A percentile compares a stretch with the other conserved stretches of the same genome.
phyloP scores from a whole-genome alignment of 1,140 invertebrate species.

The Geopemphigus sp. region DNA sequence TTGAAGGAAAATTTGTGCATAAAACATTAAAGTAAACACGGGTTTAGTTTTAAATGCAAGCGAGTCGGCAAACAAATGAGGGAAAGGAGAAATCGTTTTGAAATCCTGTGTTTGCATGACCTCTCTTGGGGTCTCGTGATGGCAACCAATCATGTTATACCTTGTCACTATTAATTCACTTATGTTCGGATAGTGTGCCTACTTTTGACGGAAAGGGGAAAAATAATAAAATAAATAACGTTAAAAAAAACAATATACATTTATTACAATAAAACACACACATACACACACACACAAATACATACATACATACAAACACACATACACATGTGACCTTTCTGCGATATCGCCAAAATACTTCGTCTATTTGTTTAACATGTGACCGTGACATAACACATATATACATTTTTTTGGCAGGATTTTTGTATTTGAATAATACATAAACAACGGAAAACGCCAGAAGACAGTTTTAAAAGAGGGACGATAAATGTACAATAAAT shows the following conservation, averaged over 20 bases:
- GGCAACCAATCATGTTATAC: constrained; percentile 43
- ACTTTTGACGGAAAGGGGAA: constrained; percentile 31
- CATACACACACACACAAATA: constrained; percentile 28
- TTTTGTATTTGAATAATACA: constrained; percentile 33
- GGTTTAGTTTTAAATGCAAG: constrained; percentile 33
- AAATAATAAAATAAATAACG: constrained; percentile 47
- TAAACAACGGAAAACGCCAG: constrained; percentile 15
- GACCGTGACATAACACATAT: constrained; percentile 35
- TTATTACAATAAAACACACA: constrained; percentile 15
- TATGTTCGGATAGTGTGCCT: constrained; percentile 29
- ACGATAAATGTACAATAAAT: constrained; percentile 31
- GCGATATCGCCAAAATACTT: constrained; percentile 47
- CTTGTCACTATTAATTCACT: constrained; percentile 48
- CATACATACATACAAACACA: constrained; percentile 5
- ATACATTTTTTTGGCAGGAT: constrained; percentile 25
- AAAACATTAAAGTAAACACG: constrained; percentile 16
- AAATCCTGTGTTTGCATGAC: constrained; percentile 46
- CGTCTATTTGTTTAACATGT: constrained; percentile 37
- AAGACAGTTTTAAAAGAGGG: constrained; percentile 21
- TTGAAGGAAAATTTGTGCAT: constrained; percentile 18
- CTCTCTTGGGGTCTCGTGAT: constrained; percentile 36
- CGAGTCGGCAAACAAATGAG: constrained; percentile 15
- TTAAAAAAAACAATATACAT: constrained; percentile 39
- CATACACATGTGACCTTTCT: constrained; percentile 47
- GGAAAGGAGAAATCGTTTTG: constrained; percentile 30